These are phyloP conservation scores for Cybosia mesomella DNA, from an alignment of 2,888 invertebrate genomes.

Conservation along the genomic window DNA sequence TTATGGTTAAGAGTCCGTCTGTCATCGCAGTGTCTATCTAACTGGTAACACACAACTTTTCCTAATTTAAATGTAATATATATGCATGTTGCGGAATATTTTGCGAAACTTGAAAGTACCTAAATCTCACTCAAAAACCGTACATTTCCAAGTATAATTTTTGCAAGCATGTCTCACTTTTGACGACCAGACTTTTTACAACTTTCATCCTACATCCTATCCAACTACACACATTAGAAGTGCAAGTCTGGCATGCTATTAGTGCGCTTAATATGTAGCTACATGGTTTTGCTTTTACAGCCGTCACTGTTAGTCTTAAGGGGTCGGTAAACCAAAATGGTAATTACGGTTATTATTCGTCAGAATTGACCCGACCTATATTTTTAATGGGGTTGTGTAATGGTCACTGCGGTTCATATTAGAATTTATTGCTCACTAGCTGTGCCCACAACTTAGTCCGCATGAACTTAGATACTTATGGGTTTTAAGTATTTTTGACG, in stretches of 20 bases:
- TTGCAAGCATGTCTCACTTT: neutral
- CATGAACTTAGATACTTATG: no score
- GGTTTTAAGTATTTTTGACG: no score
- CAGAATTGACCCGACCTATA: neutral
- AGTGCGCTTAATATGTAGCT: neutral
- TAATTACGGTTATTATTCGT: neutral
- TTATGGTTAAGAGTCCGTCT: no score
- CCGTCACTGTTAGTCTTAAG: neutral
- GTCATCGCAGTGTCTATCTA: no score
- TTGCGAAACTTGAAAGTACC: no score
- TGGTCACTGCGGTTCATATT: neutral
- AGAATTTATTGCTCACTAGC: neutral
- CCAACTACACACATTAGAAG: no score
- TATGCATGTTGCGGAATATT: no score
- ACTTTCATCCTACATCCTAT: neutral
- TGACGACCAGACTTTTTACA: neutral
- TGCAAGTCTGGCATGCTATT: neutral
- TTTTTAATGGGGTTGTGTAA: neutral
- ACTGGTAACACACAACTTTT: no score
- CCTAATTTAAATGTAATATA: no score
- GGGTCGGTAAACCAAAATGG: neutral
- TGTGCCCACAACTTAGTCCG: no score
- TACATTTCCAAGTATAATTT: neutral
- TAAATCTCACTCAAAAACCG: neutral
- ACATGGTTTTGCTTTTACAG: neutral